Base-by-base conservation (phyloP, 2,113 vertebrate species). In the Rallus limicola region DNA sequence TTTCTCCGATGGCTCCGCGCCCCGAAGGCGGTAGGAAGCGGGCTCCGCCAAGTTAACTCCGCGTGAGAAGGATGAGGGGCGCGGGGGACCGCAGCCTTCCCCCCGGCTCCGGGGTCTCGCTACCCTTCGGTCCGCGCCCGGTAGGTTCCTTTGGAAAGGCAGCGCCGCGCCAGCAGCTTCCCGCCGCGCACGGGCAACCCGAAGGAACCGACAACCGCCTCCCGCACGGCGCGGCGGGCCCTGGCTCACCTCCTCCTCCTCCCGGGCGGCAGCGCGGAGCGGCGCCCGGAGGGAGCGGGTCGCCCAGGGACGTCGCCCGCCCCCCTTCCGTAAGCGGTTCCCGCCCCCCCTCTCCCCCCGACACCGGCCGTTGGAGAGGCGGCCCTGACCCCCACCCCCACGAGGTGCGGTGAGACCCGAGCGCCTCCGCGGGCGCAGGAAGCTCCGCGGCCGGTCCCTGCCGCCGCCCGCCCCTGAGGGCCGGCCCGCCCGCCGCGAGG, bases 31-130 rank as follows among this genome's bases (percentile, higher is more conserved):
- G 16, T 10, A 36, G 42, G 40, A 28, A 58, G 19, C 34, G 10
- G 29, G n/a, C 18, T n/a, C 59, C 77, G 50, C 13, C 5, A 48
- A 42, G 11, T 71, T 8, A 76, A 44, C 29, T 26, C 1, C 2
- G 34, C 48, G 2, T 9, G 4, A 13, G 8, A 23, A 68, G 24
- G 31, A 2, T 0, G 0, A 29, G 23, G 53, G 6, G 14, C 36
- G 48, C 2, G 10, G 36, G 34, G 29, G 3, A 1, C 18, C 7
- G 50, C 9, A 4, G 18, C 25, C 17, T 13, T 17, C 8, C 6
- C 53, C 5, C 38, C 15, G 38, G 2, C 58, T 33, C 36, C n/a
- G 2, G 20, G 24, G 33, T 16, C 31, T 26, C 44, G 3, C 64
- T 31, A 31, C 14, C 52, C 18, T 34, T 17, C 18, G 14, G 5